Evolutionary conservation across 2,113 vertebrate genomes (phyloP).

Genomic region (Corythornis vintsioides): DNA sequence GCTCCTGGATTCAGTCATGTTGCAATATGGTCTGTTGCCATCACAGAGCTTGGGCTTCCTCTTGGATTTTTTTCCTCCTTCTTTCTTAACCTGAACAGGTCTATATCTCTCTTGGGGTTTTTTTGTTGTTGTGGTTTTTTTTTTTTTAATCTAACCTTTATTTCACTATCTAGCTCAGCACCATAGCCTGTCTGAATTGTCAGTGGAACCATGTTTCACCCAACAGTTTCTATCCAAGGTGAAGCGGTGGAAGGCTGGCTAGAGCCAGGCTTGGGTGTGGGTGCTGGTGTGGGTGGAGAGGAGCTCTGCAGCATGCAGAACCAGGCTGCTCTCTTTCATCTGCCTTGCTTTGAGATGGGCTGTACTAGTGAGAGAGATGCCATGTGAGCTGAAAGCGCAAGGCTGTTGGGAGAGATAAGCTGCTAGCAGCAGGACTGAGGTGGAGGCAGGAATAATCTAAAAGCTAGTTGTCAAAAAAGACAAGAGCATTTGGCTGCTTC

Average conservation of each 20-base stretch:
- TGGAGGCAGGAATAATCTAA: background rate
- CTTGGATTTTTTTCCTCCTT: background rate
- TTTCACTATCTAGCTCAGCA: constrained; percentile 22
- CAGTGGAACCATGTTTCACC: background rate
- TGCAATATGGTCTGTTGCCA: background rate
- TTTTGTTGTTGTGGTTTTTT: too few species aligned
- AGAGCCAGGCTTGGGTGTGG: background rate
- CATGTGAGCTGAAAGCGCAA: background rate
- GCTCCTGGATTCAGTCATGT: background rate
- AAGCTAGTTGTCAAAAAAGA: background rate
- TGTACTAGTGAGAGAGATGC: background rate
- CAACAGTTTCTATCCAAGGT: background rate
- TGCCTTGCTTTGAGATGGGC: background rate
- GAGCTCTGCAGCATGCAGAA: background rate
- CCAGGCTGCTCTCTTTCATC: background rate
- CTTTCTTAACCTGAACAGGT: constrained; percentile 9
- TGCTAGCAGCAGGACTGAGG: background rate
- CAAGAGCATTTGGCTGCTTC: fast-evolving
- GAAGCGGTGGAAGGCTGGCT: background rate
- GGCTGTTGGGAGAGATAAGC: background rate
- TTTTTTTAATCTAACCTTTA: background rate
- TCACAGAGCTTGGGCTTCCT: fast-evolving
- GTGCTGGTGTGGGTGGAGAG: background rate
- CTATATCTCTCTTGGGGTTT: background rate
- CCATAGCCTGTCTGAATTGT: background rate